These are phyloP conservation scores for Gorsachius magnificus DNA, from an alignment of 2,797 vertebrate species.

Conservation along the genomic window DNA sequence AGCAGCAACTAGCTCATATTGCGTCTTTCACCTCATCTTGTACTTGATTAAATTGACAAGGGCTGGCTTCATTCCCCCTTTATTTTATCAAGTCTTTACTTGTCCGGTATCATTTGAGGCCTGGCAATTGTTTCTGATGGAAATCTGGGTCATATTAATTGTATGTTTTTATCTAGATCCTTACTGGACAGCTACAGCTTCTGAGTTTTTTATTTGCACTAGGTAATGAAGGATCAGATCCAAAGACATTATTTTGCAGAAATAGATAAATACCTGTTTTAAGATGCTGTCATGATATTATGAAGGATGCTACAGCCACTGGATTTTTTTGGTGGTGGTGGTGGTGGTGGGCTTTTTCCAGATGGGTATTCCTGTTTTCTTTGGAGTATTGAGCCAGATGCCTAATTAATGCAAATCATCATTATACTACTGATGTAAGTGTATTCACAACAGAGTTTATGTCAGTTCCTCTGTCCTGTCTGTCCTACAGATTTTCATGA, in stretches of 20 bases:
- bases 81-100: conserved; percentile 21
- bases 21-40: background rate
- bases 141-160: background rate
- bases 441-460: background rate
- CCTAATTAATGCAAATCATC: background rate
- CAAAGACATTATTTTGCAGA: background rate
- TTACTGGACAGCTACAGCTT: background rate
- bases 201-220: background rate
- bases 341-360: background rate
- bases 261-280: background rate
- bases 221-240: background rate
- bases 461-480: background rate
- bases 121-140: background rate
- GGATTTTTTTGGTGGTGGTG: background rate
- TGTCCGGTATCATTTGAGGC: background rate
- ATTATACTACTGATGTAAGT: background rate
- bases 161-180: background rate
- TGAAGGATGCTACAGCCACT: background rate
- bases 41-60: conserved; percentile 17
- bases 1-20: background rate
- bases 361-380: background rate
- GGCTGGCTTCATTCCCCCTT: background rate
- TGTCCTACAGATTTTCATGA: background rate
- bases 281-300: background rate
- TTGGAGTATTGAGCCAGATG: background rate